Conservation (phyloP, 1,140 invertebrate genomes). For the Conus ventricosus region DNA sequence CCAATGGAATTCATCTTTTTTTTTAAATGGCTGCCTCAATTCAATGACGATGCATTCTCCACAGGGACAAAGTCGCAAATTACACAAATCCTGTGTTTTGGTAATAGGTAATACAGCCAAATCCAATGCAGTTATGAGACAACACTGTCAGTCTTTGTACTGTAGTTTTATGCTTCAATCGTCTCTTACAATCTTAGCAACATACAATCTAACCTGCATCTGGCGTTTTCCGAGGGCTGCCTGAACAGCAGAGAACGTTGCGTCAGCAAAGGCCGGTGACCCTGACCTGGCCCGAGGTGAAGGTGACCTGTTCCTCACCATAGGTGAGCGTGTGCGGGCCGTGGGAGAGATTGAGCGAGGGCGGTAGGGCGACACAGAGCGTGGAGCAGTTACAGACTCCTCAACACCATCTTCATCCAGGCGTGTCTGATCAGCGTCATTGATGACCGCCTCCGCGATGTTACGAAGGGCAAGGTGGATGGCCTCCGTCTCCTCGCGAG, state of each 20-base stretch:
- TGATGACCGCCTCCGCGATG: constrained; percentile 91
- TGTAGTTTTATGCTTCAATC: no score
- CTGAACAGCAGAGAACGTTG: constrained; percentile 93
- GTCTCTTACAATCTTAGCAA: no score
- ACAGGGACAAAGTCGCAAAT: no score
- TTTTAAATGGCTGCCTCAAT: no score
- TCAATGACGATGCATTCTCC: no score
- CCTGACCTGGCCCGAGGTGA: constrained; percentile 63
- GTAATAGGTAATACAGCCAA: no score
- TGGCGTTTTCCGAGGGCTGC: constrained; percentile 93
- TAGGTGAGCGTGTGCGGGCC: constrained; percentile 60
- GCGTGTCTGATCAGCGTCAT: constrained; percentile 82
- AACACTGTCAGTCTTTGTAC: no score
- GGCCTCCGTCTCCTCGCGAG: constrained; percentile 86
- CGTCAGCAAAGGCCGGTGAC: constrained; percentile 88
- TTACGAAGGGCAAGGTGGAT: constrained; percentile 88
- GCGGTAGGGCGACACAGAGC: constrained; percentile 41
- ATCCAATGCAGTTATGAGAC: no score
- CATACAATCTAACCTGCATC: constrained; percentile 77
- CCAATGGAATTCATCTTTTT: no score
- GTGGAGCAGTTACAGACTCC: neutral
- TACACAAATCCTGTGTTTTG: no score
- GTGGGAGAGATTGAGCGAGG: constrained; percentile 60
- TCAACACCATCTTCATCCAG: constrained; percentile 49
- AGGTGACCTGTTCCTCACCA: constrained; percentile 54